Conservation (phyloP, 2,113 vertebrate species). For the Apaloderma vittatum region DNA sequence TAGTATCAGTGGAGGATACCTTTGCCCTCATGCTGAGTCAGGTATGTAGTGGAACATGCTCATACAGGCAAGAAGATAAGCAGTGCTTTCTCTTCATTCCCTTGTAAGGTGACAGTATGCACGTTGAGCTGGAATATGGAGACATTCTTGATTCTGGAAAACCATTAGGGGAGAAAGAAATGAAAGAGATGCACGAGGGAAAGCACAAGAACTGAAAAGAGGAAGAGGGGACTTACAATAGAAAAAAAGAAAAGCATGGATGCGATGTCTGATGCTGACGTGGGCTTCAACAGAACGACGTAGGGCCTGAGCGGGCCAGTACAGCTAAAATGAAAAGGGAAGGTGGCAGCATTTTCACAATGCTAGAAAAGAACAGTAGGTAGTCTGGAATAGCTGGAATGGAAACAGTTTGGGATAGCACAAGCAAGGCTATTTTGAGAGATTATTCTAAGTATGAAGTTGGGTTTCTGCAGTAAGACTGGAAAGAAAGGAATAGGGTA, state of each 20-base stretch:
- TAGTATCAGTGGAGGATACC: rapidly evolving
- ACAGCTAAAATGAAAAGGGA: neutral
- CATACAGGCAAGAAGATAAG: rapidly evolving
- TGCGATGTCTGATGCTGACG: neutral
- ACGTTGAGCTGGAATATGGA: neutral
- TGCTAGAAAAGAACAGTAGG: neutral
- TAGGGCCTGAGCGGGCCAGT: neutral
- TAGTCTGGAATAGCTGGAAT: neutral
- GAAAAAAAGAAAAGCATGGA: neutral
- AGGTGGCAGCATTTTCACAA: neutral
- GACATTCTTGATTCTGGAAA: neutral
- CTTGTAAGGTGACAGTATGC: neutral
- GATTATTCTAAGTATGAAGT: neutral
- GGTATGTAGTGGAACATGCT: rapidly evolving
- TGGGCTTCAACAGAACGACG: rapidly evolving
- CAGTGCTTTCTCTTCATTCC: neutral
- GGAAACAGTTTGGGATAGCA: neutral
- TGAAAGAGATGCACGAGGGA: neutral
- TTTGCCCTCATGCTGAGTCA: neutral
- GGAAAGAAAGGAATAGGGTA: neutral
- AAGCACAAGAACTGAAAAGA: neutral
- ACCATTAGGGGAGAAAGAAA: neutral
- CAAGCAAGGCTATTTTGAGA: conserved; percentile 20
- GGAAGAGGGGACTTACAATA: neutral
- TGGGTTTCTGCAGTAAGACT: neutral